Base-by-base conservation (phyloP, 37 sponge, comb jelly and placozoan genomes). In the Aplysina aerophoba region DNA sequence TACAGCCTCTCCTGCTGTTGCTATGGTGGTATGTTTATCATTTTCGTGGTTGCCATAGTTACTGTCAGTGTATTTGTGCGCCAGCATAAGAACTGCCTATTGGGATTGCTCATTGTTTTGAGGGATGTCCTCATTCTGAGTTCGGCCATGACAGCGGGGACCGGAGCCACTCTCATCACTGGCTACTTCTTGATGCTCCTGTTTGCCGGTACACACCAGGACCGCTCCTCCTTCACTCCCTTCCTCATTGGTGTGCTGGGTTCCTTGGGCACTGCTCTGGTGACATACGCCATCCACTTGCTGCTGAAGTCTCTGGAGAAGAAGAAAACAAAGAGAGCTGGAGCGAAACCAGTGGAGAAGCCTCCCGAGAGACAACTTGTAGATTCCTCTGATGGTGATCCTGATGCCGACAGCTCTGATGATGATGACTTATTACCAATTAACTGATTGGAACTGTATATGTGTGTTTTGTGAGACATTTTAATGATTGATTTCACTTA, bases 1-100 rank as follows among this genome's bases (percentile, higher is more conserved):
- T 75, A 75, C 78, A 75, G 78, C 37, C 78, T 75, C 0, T 75
- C 78, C 2, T 75, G 41, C 40, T 75, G 54, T 75, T 40, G 78
- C 54, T 75, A 75, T 50, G 78, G 78, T 3, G 44, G 44, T 19
- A 50, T 75, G 20, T 21, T 75, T 38, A 44, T 75, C 15, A 54
- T 75, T 1, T 50, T 75, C 54, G 15, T 75, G 13, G 78, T 75
- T 24, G 78, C 78, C 54, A 24, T 75, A 36, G 54, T 75, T 14
- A 50, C 54, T 14, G 39, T 75, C 40, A 75, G 54, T 41, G 12
- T 30, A 17, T 75, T 53, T 25, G 37, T 30, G 2, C 20, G 78
- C 4, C 15, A 75, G 21, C 54, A 50, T 11, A 25, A 75, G n/a
- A 75, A 50, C 54, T 39, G 50, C 25, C 21, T 75, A 0, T 2